phyloP scores from a whole-genome alignment of 2,113 vertebrate species.

The Microcebus murinus region DNA sequence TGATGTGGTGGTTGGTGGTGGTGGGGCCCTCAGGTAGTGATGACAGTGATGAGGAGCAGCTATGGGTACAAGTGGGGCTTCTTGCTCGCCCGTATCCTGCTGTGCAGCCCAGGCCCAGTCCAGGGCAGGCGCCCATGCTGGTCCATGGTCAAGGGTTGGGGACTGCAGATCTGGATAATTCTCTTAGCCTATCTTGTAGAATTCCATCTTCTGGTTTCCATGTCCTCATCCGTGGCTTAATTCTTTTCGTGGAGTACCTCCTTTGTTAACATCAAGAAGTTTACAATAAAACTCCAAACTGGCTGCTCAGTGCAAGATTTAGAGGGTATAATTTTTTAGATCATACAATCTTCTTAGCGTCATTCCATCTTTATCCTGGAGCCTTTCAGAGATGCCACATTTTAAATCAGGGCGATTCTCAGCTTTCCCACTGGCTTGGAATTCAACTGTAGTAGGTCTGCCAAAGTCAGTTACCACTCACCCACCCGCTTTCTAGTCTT shows the following conservation, averaged over 20 bases:
- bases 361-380: background rate
- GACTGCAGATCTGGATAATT: background rate
- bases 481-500: background rate
- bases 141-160: no score
- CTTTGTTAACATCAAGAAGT: background rate
- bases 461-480: background rate
- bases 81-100: no score
- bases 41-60: no score
- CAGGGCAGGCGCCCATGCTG: no score
- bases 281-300: conserved; percentile 7
- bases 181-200: background rate
- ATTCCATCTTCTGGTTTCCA: background rate
- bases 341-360: background rate
- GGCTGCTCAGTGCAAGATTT: background rate
- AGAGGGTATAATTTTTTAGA: background rate
- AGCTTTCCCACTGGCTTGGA: background rate
- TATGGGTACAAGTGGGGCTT: no score
- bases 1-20: no score
- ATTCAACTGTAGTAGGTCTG: background rate
- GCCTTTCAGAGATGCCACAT: background rate
- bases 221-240: background rate
- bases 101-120: no score
- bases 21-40: no score
- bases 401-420: background rate
- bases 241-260: background rate